Percentiles rank a stretch among this genome's conserved stretches.
Evolutionary conservation across 92 coral and sea anemone species (phyloP).

Genomic region (Porites evermanni): DNA sequence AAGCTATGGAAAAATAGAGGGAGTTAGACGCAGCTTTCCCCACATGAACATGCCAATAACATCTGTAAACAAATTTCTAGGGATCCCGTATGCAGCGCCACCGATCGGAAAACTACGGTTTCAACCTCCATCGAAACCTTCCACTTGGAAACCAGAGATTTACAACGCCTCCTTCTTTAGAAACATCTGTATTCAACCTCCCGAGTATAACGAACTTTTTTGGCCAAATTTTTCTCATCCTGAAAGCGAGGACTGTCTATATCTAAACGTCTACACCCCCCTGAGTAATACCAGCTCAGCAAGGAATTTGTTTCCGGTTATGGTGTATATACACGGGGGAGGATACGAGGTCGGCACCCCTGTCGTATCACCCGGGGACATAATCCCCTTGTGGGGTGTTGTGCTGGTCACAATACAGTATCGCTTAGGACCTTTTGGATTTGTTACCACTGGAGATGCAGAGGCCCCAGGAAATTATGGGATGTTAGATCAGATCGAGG

Average conservation of each 20-base stretch:
- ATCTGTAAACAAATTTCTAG: conserved; percentile 78
- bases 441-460: conserved; percentile 80
- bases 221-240: conserved; percentile 72
- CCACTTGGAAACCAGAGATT: conserved; percentile 66
- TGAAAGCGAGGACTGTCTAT: conserved; percentile 85
- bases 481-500: conserved; percentile 87
- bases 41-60: conserved; percentile 51
- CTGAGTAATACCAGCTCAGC: background rate
- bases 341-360: conserved; percentile 92
- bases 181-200: conserved; percentile 71
- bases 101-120: conserved; percentile 79
- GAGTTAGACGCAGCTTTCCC: conserved; percentile 61
- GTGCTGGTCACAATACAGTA: conserved; percentile 89
- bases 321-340: conserved; percentile 92
- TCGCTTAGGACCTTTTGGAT: conserved; percentile 86
- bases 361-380: conserved; percentile 82
- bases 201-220: conserved; percentile 38
- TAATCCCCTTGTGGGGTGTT: conserved; percentile 82
- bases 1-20: conserved; percentile 69
- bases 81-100: conserved; percentile 84
- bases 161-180: conserved; percentile 76
- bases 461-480: conserved; percentile 86
- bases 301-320: conserved; percentile 60
- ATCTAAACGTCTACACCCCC: conserved; percentile 80
- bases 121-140: conserved; percentile 60